phyloP scores from a whole-genome alignment of 2,113 vertebrate species.

The Hyaena hyaena region DNA sequence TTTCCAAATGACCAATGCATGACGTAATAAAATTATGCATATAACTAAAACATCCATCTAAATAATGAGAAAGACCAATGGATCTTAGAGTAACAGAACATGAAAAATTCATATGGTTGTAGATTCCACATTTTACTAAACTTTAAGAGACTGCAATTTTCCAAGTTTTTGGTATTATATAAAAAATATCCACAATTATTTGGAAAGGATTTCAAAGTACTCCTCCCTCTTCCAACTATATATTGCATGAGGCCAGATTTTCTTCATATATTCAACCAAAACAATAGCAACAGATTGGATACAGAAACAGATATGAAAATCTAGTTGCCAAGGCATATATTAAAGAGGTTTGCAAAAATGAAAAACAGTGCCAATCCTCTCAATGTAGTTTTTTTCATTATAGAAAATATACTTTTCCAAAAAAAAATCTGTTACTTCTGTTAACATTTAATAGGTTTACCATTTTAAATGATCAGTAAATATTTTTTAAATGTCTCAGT shows the following conservation, averaged over 20 bases:
- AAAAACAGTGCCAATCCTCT: not conserved
- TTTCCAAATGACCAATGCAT: not conserved
- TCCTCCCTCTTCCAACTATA: not conserved
- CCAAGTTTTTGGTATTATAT: not conserved
- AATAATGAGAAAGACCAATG: not conserved
- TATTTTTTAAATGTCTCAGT: not conserved
- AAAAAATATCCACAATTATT: not conserved
- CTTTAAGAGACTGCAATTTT: not conserved
- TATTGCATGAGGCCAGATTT: not conserved
- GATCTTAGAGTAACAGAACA: not conserved
- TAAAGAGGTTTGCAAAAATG: not conserved
- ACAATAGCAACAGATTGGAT: not conserved
- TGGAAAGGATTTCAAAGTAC: not conserved
- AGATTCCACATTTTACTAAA: not conserved
- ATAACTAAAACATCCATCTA: not conserved
- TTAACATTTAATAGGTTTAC: not conserved
- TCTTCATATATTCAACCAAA: not conserved
- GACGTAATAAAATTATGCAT: not conserved
- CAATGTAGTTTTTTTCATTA: not conserved
- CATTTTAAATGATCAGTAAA: not conserved
- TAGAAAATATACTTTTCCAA: not conserved
- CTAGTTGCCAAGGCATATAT: not conserved
- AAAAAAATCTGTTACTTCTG: not conserved
- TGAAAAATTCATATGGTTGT: not conserved
- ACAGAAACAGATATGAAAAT: conserved; percentile 9